Evolutionary conservation across 1,140 invertebrate species (phyloP), one percentile per base, ranked within the genome.

Genomic region (Heterodera schachtii): DNA sequence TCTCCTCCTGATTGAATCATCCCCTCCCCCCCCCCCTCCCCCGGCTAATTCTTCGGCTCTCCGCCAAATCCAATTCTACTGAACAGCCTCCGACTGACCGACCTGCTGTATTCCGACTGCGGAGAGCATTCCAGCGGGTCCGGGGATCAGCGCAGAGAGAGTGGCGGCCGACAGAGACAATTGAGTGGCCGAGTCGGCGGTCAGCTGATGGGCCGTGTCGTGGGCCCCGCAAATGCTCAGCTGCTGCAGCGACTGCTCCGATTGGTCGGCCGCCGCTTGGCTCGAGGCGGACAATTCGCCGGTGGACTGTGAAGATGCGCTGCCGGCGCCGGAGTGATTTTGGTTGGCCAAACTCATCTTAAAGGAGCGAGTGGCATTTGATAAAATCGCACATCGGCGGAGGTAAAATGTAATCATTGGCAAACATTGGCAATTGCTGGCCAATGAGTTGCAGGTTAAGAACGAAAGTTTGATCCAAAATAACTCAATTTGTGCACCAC

Each of bases 1-100:
- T 44, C 47, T 49, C 47, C 47, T 21, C 47, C 70, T 78, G 77
- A 78, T 78, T 78, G 66, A 78, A 78, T 78, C 77, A 76, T 76
- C 44, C 16, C 6, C 31, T 19, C 13, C 46, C 64, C 64, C 74
- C 74, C 41, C 7, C 41, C 16, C 31, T 3, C 64, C 43, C 64
- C 41, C 16, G 7, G 11, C 57, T 7, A 44, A 67, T 78, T 78
- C 31, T 49, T 43, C 16, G 46, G 43, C 64, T 78, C 46, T 19
- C 57, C 57, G 16, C n/a, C 64, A 64, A 64, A 64, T 64, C 41
- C 31, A 75, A 75, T 75, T 49, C 64, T 31, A 31, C 31, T 52
- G 57, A 7, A 47, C 49, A 57, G 31, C 31, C 60, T 75, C 60
- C 43, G 64, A 52, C 43, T 43, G 43, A 76, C 21, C n/a, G 66